Conservation (phyloP, 1,140 invertebrate genomes). For the Drosophila trapezifrons region DNA sequence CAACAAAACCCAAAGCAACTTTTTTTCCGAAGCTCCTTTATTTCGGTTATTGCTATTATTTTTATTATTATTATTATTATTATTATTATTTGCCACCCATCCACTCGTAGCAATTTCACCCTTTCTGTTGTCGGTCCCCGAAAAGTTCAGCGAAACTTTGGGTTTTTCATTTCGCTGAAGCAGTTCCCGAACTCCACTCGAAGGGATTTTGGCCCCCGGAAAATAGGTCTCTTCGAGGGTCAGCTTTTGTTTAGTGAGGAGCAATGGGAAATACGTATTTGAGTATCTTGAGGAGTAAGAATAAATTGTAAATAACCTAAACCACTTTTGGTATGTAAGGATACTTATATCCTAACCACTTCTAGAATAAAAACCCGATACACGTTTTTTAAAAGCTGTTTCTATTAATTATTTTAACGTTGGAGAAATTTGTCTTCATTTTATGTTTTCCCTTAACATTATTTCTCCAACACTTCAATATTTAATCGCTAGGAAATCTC, state of each 20-base stretch:
- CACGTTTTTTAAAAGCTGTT: background rate
- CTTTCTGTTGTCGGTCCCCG: constrained; percentile 31
- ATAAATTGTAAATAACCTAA: constrained; percentile 3
- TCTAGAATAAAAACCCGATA: background rate
- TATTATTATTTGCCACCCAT: constrained; percentile 75
- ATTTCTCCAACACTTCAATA: background rate
- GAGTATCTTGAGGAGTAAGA: background rate
- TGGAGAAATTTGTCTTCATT: background rate
- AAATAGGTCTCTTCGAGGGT: constrained; percentile 11
- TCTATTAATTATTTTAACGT: background rate
- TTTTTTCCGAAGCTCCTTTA: constrained; percentile 58
- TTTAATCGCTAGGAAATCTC: background rate
- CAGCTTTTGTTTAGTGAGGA: constrained; percentile 3
- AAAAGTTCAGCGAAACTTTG: constrained; percentile 58
- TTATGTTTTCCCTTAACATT: too few species aligned
- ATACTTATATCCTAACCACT: background rate
- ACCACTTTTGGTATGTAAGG: too few species aligned
- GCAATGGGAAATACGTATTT: background rate
- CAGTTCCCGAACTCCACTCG: constrained; percentile 37
- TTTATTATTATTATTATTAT: constrained; percentile 62
- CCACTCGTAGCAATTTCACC: constrained; percentile 63
- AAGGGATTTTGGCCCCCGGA: constrained; percentile 31
- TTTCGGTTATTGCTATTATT: constrained; percentile 66
- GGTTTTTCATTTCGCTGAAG: constrained; percentile 36
- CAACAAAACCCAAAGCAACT: constrained; percentile 52